Conservation (phyloP, 2,113 vertebrate species). For the Orycteropus afer region DNA sequence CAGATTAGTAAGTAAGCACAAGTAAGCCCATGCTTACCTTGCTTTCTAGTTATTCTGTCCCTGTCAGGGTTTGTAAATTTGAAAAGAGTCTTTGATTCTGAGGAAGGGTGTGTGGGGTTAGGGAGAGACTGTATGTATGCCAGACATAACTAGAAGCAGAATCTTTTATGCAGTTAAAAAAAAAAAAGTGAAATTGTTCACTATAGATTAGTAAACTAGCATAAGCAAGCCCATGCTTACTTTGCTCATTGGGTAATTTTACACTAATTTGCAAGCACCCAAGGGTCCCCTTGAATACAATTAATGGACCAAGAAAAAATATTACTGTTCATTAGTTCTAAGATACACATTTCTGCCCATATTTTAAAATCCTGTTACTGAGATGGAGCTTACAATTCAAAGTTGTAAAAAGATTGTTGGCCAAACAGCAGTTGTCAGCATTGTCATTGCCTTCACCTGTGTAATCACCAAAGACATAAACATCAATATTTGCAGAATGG, state of each 20-base stretch:
- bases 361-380: background rate
- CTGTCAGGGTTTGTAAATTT: too few relatives aligned
- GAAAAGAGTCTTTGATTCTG: too few relatives aligned
- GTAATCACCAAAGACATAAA: background rate
- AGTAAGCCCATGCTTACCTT: background rate
- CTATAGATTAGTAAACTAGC: too few relatives aligned
- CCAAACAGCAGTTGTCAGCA: background rate
- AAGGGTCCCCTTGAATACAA: background rate
- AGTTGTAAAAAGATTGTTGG: background rate
- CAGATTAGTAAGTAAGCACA: too few relatives aligned
- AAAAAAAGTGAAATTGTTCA: too few relatives aligned
- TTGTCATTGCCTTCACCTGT: background rate
- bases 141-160: too few relatives aligned
- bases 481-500: background rate
- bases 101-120: too few relatives aligned
- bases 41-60: too few relatives aligned
- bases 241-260: too few relatives aligned
- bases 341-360: background rate
- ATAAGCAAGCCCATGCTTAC: too few relatives aligned
- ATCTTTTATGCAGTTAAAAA: too few relatives aligned
- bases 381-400: background rate
- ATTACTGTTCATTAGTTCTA: background rate
- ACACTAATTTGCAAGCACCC: background rate
- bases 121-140: too few relatives aligned
- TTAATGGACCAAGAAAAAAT: background rate